These are phyloP conservation scores for Clivina fossor DNA, from an alignment of 2,888 invertebrate species.

Conservation along the genomic window DNA sequence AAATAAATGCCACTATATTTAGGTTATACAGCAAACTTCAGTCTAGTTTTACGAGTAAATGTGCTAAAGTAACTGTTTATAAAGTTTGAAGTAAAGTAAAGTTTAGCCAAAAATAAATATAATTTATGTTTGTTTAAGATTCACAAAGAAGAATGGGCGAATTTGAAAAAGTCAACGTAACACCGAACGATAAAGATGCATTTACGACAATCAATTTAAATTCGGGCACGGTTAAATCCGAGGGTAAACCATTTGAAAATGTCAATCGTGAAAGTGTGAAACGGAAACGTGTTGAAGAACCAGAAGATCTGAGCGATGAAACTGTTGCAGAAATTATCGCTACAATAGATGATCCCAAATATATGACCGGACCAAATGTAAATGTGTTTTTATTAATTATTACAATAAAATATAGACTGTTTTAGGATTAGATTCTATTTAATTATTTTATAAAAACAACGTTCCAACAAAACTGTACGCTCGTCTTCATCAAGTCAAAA, in stretches of 20 bases:
- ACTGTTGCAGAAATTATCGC: slow-evolving; percentile 80
- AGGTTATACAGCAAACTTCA: neutral
- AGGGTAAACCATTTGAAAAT: slow-evolving; percentile 47
- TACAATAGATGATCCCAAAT: slow-evolving; percentile 79
- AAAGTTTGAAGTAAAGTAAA: neutral
- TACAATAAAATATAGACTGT: neutral
- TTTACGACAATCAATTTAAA: slow-evolving; percentile 69
- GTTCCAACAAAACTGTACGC: too few species aligned
- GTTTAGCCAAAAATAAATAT: neutral
- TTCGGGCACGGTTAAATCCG: slow-evolving; percentile 54
- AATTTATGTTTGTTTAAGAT: slow-evolving; percentile 28
- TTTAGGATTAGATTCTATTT: too few species aligned
- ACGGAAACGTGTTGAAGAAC: slow-evolving; percentile 54
- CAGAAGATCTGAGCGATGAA: slow-evolving; percentile 76
- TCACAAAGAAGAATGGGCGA: slow-evolving; percentile 56
- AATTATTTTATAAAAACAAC: too few species aligned
- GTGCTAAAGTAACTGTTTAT: neutral
- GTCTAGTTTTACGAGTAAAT: neutral
- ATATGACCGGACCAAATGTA: slow-evolving; percentile 81
- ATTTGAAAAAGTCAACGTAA: slow-evolving; percentile 66
- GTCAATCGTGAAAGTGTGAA: slow-evolving; percentile 47
- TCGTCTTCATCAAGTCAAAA: too few species aligned
- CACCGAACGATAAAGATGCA: slow-evolving; percentile 66
- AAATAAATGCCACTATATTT: neutral
- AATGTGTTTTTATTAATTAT: slow-evolving; percentile 43